phyloP scores from a whole-genome alignment of 1,140 invertebrate genomes.

The Leptoteleia sp. region DNA sequence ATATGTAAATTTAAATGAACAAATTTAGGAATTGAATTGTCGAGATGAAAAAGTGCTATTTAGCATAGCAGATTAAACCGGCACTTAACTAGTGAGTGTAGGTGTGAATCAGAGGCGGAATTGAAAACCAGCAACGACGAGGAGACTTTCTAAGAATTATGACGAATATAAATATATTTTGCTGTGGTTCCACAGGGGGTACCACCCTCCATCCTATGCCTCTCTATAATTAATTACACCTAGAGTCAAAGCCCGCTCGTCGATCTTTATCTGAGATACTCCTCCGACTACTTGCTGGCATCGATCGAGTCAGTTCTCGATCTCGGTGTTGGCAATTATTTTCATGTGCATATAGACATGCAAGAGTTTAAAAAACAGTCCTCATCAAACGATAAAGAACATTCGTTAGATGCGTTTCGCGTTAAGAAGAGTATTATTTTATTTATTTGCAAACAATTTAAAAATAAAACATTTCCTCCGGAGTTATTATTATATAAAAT shows the following conservation, averaged over 20 bases:
- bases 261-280: slow-evolving; percentile 75
- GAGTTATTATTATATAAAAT: too few species aligned
- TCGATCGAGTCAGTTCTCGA: slow-evolving; percentile 61
- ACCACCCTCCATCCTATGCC: slow-evolving; percentile 68
- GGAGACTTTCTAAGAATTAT: slow-evolving; percentile 73
- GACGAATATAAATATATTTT: slow-evolving; percentile 75
- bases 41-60: slow-evolving; percentile 56
- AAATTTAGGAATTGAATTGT: slow-evolving; percentile 55
- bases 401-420: not conserved
- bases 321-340: slow-evolving; percentile 59
- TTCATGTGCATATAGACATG: slow-evolving; percentile 49
- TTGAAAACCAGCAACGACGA: slow-evolving; percentile 66
- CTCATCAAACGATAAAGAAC: slow-evolving; percentile 42
- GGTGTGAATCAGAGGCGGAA: slow-evolving; percentile 67
- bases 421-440: slow-evolving; percentile 5
- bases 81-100: slow-evolving; percentile 55
- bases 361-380: slow-evolving; percentile 30
- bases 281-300: slow-evolving; percentile 65
- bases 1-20: slow-evolving; percentile 26
- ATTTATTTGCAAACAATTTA: slow-evolving; percentile 15
- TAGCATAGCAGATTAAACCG: slow-evolving; percentile 51
- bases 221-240: slow-evolving; percentile 78
- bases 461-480: too few species aligned
- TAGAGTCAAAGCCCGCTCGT: slow-evolving; percentile 72
- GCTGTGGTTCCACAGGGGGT: slow-evolving; percentile 75